Percentiles rank a stretch among this genome's conserved stretches.
Evolutionary conservation across 2,113 vertebrate species (phyloP).

Genomic region (Cyphomyrus plagiostoma): DNA sequence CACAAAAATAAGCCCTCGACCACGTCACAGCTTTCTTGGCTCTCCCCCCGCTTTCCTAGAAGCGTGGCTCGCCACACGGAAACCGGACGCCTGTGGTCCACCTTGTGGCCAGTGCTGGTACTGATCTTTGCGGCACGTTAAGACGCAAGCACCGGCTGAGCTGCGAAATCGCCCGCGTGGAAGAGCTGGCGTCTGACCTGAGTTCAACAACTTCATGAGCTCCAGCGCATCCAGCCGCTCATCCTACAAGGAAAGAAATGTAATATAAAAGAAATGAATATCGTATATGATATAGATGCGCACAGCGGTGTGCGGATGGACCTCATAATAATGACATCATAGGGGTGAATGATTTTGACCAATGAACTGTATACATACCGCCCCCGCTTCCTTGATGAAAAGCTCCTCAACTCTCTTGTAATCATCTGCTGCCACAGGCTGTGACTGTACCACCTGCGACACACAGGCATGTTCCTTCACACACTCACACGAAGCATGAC

Average conservation of each 20-base stretch:
- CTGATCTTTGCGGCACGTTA: not conserved
- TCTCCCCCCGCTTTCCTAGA: not conserved
- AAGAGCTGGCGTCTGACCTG: conserved; percentile 44
- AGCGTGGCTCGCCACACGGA: not conserved
- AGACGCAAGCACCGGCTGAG: not conserved
- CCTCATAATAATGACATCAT: not conserved
- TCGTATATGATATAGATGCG: not conserved
- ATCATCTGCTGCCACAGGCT: conserved; percentile 47
- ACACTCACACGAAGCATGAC: not conserved
- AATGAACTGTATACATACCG: conserved; percentile 35
- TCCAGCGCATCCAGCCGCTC: conserved; percentile 51
- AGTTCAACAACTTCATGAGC: conserved; percentile 56
- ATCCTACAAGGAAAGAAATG: conserved; percentile 43
- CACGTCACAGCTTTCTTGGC: conserved; percentile 8
- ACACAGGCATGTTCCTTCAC: conserved; percentile 19
- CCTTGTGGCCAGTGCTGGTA: conserved; percentile 46
- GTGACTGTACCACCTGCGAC: conserved; percentile 47
- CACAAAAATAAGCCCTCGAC: conserved; percentile 1
- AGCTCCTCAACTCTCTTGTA: conserved; percentile 41
- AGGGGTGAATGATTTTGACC: conserved; percentile 20
- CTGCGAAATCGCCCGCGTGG: not conserved
- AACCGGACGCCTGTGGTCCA: conserved; percentile 38
- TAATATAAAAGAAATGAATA: not conserved
- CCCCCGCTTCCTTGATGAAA: conserved; percentile 53
- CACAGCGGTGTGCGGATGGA: not conserved